Conservation (phyloP, 2,888 invertebrate species). For the Steromphala cineraria region DNA sequence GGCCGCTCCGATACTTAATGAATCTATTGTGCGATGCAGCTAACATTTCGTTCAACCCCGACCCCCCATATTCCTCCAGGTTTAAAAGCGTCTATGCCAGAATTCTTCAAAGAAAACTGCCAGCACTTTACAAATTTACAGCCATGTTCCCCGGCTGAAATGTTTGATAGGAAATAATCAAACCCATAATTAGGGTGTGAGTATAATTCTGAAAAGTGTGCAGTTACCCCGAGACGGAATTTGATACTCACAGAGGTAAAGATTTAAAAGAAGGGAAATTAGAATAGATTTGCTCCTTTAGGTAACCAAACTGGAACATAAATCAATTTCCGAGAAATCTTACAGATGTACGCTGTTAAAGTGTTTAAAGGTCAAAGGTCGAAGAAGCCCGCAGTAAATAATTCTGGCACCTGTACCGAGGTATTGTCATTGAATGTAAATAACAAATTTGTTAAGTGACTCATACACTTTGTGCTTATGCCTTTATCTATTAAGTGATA, state of each 20-base stretch:
- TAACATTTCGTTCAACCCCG: background rate
- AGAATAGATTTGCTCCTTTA: background rate
- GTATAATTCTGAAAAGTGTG: background rate
- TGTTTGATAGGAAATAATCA: conserved; percentile 6
- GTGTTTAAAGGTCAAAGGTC: background rate
- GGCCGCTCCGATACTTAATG: background rate
- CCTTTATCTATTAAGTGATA: conserved; percentile 13
- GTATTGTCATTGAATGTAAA: conserved; percentile 7
- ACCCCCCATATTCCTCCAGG: conserved; percentile 4
- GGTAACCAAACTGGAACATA: background rate
- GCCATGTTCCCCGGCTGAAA: background rate
- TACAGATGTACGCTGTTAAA: conserved; percentile 10
- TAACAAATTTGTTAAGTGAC: background rate
- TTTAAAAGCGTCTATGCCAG: background rate
- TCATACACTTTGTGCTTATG: background rate
- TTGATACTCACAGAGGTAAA: background rate
- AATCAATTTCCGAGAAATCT: conserved; percentile 3
- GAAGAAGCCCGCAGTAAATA: background rate
- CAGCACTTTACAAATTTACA: conserved; percentile 1
- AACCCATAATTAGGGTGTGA: background rate
- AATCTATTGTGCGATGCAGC: background rate
- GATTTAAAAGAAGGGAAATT: conserved; percentile 5
- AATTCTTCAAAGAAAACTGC: background rate
- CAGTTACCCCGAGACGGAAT: background rate
- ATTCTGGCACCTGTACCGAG: background rate